A percentile compares a stretch with the other conserved stretches of the same genome.
These are phyloP conservation scores for Peromyscus melanophrys DNA, from an alignment of 2,797 vertebrate species.

Conservation along the genomic window DNA sequence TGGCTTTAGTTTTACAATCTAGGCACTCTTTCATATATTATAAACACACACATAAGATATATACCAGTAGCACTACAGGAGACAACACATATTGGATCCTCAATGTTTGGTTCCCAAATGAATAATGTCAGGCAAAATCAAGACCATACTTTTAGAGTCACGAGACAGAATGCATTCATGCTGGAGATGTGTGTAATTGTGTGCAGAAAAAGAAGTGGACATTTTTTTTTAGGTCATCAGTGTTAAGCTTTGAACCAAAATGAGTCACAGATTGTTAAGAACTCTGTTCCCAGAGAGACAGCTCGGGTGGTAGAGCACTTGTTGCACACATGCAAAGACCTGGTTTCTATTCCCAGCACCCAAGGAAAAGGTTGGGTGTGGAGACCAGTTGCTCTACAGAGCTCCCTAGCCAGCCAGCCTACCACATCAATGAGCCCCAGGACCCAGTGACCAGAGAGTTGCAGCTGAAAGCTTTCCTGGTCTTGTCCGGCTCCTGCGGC, in stretches of 20 bases:
- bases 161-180: background rate
- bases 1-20: constrained; percentile 13
- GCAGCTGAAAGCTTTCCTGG: no score
- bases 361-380: background rate
- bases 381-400: background rate
- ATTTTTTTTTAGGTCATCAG: background rate
- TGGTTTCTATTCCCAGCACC: background rate
- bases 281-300: background rate
- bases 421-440: background rate
- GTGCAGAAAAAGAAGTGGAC: background rate
- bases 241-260: background rate
- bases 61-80: background rate
- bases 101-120: constrained; percentile 9
- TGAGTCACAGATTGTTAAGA: background rate
- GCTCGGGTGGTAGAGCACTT: background rate
- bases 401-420: background rate
- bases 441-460: no score
- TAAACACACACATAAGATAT: background rate
- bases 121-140: constrained; percentile 40
- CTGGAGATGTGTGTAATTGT: background rate
- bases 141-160: constrained; percentile 3
- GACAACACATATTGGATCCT: background rate
- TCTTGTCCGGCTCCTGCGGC: no score
- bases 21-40: background rate
- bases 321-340: background rate